Evolutionary conservation across 2,888 invertebrate species (phyloP), one percentile per base, ranked within the genome.

Genomic region (Eretmocerus hayati): DNA sequence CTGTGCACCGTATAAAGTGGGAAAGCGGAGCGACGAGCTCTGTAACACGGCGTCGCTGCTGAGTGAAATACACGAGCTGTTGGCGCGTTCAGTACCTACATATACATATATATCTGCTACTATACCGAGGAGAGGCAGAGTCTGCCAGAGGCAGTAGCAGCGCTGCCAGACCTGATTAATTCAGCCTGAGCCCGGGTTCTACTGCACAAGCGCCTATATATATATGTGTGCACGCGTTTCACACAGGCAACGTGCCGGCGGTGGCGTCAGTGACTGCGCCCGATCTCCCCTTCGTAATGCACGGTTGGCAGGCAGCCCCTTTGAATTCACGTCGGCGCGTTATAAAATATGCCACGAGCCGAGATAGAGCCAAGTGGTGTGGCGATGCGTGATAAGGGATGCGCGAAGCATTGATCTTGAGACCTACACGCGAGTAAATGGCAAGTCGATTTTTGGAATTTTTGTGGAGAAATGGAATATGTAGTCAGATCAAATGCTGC

Each of bases 121-220:
- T n/a, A n/a, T n/a, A n/a, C n/a, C n/a, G n/a, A n/a, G 2, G 21
- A 22, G 32, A 13, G 20, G 19, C 16, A 5, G 21, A 6, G 9
- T 15, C 19, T 2, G 31, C 4, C 30, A 30, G 35, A 21, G 19
- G 15, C 13, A 36, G 36, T 31, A 20, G 37, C n/a, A n/a, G 35
- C 45, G 46, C 16, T 43, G 26, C 47, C 48, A 42, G 48, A 45
- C 46, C 53, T 51, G 53, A 51, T 51, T 54, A 51, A 54, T 53
- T 53, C 50, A 53, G 15, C 46, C 47, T 46, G 52, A 42, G 45
- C 42, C 20, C n/a, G n/a, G n/a, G n/a, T n/a, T 26, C 26, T 26
- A 26, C 26, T 11, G 26, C 8, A 26, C 11, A 26, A 6, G 26
- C 26, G 26, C 26, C 8, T 11, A 26, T 26, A 11, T 26, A 26